Conservation (phyloP, 2,888 invertebrate species). For the Eledona agricola region DNA sequence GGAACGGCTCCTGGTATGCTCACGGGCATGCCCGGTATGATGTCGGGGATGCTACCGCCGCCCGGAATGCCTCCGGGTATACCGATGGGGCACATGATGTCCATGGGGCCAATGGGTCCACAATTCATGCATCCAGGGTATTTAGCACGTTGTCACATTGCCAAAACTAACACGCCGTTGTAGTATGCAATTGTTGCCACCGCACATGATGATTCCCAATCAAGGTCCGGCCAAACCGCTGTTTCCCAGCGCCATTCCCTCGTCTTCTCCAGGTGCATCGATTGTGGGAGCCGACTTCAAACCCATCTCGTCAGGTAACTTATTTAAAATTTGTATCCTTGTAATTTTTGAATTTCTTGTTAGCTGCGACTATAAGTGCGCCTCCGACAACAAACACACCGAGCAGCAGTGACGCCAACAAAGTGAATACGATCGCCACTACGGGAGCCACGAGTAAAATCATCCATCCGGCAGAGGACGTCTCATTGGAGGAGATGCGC, state of each 20-base stretch:
- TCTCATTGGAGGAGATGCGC: conserved; percentile 86
- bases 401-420: conserved; percentile 43
- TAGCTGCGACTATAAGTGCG: conserved; percentile 80
- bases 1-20: conserved; percentile 71
- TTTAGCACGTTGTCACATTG: conserved; percentile 44
- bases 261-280: conserved; percentile 67
- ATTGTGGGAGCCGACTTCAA: conserved; percentile 71
- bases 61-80: conserved; percentile 69
- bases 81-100: conserved; percentile 70
- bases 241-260: conserved; percentile 80
- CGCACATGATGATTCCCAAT: conserved; percentile 66
- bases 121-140: conserved; percentile 77
- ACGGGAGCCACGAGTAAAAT: conserved; percentile 88
- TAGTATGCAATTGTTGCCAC: conserved; percentile 68
- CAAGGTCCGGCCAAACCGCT: conserved; percentile 75
- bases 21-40: conserved; percentile 66
- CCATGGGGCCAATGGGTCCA: conserved; percentile 78
- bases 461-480: conserved; percentile 92
- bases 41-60: conserved; percentile 74
- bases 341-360: neutral
- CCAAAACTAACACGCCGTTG: conserved; percentile 34
- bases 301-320: conserved; percentile 61
- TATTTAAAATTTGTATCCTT: neutral
- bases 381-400: conserved; percentile 69
- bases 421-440: conserved; percentile 73